Conservation (phyloP, 2,888 invertebrate species). For the Ophioninae sp. region DNA sequence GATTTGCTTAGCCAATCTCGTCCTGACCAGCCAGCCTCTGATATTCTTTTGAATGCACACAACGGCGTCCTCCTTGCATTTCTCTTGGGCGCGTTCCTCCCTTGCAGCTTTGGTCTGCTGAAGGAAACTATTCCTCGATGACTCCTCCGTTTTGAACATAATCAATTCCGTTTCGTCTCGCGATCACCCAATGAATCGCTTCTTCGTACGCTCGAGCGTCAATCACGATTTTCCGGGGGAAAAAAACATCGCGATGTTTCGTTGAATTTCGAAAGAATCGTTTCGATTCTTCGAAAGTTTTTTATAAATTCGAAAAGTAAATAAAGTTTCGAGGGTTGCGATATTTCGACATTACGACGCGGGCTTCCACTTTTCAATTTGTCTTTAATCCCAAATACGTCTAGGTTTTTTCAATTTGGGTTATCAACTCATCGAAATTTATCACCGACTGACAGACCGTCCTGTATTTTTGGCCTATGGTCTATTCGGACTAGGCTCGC, state of each 20-base stretch:
- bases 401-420: not conserved
- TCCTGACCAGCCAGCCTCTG: constrained; percentile 88
- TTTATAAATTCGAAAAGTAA: constrained; percentile 13
- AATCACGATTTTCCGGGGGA: not conserved
- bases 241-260: constrained; percentile 70
- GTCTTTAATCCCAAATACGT: constrained; percentile 6
- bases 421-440: not conserved
- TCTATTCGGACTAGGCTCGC: not conserved
- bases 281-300: constrained; percentile 28
- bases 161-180: constrained; percentile 53
- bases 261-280: not conserved
- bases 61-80: constrained; percentile 89
- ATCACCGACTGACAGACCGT: not conserved
- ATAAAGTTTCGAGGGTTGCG: constrained; percentile 2
- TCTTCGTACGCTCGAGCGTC: not conserved
- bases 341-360: constrained; percentile 55
- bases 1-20: constrained; percentile 85
- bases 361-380: constrained; percentile 51
- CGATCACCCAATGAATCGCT: not conserved
- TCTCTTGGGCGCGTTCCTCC: constrained; percentile 93
- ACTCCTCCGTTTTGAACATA: constrained; percentile 86
- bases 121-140: constrained; percentile 89
- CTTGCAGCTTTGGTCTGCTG: constrained; percentile 95
- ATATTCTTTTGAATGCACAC: constrained; percentile 88
- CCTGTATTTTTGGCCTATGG: constrained; percentile 13